Percentiles rank a stretch among this genome's conserved stretches.
Evolutionary conservation across 1,140 invertebrate genomes (phyloP).

Genomic region (Panonychus citri): DNA sequence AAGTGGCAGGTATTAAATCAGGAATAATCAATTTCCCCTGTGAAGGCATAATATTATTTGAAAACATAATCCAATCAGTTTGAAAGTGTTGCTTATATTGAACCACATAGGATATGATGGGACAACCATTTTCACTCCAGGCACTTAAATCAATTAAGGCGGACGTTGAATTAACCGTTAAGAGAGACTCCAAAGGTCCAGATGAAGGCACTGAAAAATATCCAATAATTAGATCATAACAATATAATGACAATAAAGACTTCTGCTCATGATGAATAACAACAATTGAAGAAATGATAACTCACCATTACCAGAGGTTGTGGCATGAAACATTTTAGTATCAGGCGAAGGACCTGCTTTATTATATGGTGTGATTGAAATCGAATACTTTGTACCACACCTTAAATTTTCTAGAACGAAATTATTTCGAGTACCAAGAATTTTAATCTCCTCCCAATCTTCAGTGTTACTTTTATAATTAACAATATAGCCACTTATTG

Average conservation of each 20-base stretch:
- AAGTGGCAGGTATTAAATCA: conserved; percentile 55
- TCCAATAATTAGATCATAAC: not conserved
- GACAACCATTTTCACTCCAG: conserved; percentile 30
- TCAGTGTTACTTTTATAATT: conserved; percentile 28
- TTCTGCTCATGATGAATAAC: not conserved
- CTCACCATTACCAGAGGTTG: conserved; percentile 24
- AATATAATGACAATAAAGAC: not conserved
- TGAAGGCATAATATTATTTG: conserved; percentile 7
- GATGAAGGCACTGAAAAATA: conserved; percentile 15
- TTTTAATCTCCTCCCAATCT: conserved; percentile 29
- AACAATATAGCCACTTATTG: conserved; percentile 21
- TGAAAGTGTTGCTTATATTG: conserved; percentile 16
- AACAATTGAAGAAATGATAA: not conserved
- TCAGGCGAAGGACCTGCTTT: conserved; percentile 19
- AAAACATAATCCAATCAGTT: conserved; percentile 16
- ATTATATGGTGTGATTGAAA: conserved; percentile 24
- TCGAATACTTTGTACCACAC: conserved; percentile 39
- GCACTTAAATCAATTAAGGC: conserved; percentile 25
- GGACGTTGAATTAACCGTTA: conserved; percentile 23
- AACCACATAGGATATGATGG: conserved; percentile 21
- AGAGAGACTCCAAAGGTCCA: conserved; percentile 12
- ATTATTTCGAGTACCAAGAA: conserved; percentile 18
- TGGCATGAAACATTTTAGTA: conserved; percentile 19
- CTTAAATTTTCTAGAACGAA: conserved; percentile 35
- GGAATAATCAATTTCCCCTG: conserved; percentile 19